Conservation (phyloP, 2,888 invertebrate genomes). For the Hyposoter dolosus region DNA sequence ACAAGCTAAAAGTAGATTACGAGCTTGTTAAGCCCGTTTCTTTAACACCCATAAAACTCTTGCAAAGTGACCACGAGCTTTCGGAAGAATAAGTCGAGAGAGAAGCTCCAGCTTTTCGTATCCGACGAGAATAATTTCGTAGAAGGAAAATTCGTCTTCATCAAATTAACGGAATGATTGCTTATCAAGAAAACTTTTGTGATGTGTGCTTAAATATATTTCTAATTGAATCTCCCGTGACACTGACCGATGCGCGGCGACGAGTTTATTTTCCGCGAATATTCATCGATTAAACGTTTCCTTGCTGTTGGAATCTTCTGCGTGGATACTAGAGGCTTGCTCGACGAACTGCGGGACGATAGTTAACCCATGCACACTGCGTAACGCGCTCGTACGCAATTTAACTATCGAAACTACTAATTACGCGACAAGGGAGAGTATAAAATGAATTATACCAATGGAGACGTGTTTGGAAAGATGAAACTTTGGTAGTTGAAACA, state of each 20-base stretch:
- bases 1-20: constrained; percentile 51
- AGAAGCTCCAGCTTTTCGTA: background rate
- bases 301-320: background rate
- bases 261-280: background rate
- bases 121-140: background rate
- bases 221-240: background rate
- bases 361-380: background rate
- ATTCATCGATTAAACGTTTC: background rate
- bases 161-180: background rate
- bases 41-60: constrained; percentile 48
- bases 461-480: constrained; percentile 54
- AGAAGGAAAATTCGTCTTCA: background rate
- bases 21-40: constrained; percentile 38
- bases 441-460: background rate
- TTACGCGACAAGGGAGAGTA: constrained; percentile 38
- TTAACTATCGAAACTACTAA: constrained; percentile 61
- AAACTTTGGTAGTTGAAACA: constrained; percentile 63
- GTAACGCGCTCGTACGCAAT: constrained; percentile 6
- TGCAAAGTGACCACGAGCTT: constrained; percentile 26
- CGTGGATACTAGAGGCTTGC: background rate
- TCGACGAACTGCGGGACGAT: background rate
- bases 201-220: background rate
- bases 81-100: background rate
- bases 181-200: background rate
- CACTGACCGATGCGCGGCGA: background rate